Evolutionary conservation across 2,888 invertebrate genomes (phyloP), one percentile per base, ranked within the genome.

Genomic region (Lordiphosa andalusiaca): DNA sequence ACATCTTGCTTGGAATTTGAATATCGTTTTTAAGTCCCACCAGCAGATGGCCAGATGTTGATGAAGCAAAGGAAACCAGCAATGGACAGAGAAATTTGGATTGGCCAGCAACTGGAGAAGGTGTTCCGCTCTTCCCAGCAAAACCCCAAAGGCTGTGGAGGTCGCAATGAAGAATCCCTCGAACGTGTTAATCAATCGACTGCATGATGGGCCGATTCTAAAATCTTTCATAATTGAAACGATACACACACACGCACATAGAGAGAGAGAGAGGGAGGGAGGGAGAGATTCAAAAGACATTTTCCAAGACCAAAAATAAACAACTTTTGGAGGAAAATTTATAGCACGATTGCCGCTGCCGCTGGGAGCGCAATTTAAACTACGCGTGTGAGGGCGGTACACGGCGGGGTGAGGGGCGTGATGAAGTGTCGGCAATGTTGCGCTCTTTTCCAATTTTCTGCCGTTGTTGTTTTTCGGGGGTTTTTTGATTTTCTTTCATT

Each of bases 331-430:
- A 55, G 56, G 53, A 49, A 81, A 67, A 84, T 77, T 84, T 81
- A 84, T 77, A 72, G 71, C 68, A 76, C 78, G 64, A 64, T 56
- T 54, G 65, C 55, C 3, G 19, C 16, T 16, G 19, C 3, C 3
- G 19, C 19, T 67, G 60, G 40, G 62, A 77, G 62, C 75, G 64
- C 73, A 84, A 84, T 77, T 77, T 84, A 84, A 77, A 77, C 77
- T 81, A 77, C 77, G 77, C 78, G 84, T 77, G 77, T 81, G 77
- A 77, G 5, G 30, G 30, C 53, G 39, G 46, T 5, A n/a, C 2
- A 30, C 12, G 23, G 21, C 35, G 46, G 16, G 6, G 21, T 9
- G 12, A 25, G 36, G 35, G 53, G 21, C 12, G 66, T 77, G 82
- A 77, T 81, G 73, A 76, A 77, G 85, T 84, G 75, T 67, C 57